Evolutionary conservation across 1,140 invertebrate species (phyloP).

Genomic region (Geopemphigus sp.): DNA sequence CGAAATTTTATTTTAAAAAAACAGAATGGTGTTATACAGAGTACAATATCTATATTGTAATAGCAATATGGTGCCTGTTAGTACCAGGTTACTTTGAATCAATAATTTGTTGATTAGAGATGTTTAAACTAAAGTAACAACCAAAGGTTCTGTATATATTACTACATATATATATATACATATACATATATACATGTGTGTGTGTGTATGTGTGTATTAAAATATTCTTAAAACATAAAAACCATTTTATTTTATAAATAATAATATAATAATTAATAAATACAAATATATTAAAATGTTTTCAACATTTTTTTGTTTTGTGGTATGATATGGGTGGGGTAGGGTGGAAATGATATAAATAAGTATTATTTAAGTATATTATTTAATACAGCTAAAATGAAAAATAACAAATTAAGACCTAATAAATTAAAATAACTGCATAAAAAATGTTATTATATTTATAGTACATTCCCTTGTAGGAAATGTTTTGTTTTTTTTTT

Average conservation of each 20-base stretch:
- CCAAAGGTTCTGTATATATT: too few species aligned
- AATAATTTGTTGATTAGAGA: conserved; percentile 19
- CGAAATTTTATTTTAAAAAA: neutral
- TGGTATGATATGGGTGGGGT: neutral
- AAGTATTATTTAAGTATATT: conserved; percentile 22
- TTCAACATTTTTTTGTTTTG: conserved; percentile 1
- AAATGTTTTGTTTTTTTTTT: conserved; percentile 27
- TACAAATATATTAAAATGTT: conserved; percentile 32
- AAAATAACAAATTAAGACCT: conserved; percentile 41
- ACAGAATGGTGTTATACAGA: conserved; percentile 15
- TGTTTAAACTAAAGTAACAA: neutral
- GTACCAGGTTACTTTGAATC: conserved; percentile 38
- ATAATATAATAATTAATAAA: conserved; percentile 28
- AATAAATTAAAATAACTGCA: conserved; percentile 29
- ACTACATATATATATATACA: too few species aligned
- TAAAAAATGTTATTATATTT: conserved; percentile 22
- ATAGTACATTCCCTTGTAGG: neutral
- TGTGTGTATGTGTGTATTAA: too few species aligned
- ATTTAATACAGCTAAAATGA: conserved; percentile 12
- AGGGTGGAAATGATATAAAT: neutral
- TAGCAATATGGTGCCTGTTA: conserved; percentile 9
- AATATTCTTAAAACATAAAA: conserved; percentile 25
- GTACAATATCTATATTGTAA: neutral
- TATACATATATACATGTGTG: too few species aligned
- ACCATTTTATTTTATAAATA: conserved; percentile 43